phyloP scores from a whole-genome alignment of 2,888 invertebrate genomes.

The Drosophila mercatorum region DNA sequence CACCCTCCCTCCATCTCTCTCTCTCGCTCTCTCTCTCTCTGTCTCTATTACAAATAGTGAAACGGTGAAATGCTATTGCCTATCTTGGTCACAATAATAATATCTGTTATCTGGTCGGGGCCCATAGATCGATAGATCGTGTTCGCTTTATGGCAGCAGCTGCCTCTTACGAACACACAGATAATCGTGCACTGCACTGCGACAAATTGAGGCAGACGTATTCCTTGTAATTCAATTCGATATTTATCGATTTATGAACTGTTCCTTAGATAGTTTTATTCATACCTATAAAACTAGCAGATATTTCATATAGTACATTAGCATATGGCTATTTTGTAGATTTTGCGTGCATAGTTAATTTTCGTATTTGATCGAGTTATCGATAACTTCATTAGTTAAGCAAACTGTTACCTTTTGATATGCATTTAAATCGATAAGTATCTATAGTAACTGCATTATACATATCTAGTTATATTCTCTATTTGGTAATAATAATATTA shows the following conservation, averaged over 20 bases:
- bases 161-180: slow-evolving; percentile 44
- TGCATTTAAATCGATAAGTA: not conserved
- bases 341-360: too few relatives aligned
- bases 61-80: slow-evolving; percentile 19
- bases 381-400: not conserved
- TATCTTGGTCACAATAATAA: slow-evolving; percentile 43
- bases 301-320: not conserved
- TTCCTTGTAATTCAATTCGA: not conserved
- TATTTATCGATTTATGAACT: not conserved
- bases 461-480: not conserved
- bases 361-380: not conserved
- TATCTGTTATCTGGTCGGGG: slow-evolving; percentile 48
- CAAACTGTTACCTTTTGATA: not conserved
- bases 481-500: not conserved
- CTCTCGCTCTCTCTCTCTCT: not conserved
- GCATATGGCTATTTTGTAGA: not conserved
- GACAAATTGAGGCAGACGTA: not conserved
- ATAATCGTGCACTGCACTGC: slow-evolving; percentile 41
- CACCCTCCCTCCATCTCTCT: not conserved
- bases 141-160: slow-evolving; percentile 40
- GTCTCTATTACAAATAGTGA: slow-evolving; percentile 16
- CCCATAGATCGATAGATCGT: slow-evolving; percentile 55
- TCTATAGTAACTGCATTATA: not conserved
- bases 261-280: not conserved
- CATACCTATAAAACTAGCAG: not conserved